phyloP scores from a whole-genome alignment of 2,888 invertebrate species.

The Perithous albicinctus region DNA sequence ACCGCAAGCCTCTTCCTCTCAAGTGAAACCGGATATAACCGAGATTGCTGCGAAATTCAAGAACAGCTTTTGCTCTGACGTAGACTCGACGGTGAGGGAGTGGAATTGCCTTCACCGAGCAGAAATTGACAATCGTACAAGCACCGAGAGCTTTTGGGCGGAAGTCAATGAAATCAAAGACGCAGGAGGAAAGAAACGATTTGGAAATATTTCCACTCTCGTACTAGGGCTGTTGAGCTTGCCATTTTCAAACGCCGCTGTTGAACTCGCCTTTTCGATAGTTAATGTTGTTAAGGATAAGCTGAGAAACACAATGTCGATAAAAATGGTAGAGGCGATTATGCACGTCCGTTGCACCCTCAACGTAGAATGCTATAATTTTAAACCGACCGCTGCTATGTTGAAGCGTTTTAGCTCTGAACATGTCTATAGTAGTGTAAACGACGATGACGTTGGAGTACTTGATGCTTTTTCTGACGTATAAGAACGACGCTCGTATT shows the following conservation, averaged over 20 bases:
- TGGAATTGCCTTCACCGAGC: slow-evolving; percentile 30
- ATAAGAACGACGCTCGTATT: neutral
- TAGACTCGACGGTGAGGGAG: neutral
- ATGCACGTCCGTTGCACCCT: no score
- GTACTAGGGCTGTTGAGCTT: slow-evolving; percentile 43
- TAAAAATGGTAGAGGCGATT: no score
- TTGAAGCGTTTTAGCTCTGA: no score
- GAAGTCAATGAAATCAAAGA: neutral
- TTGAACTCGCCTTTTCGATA: slow-evolving; percentile 37
- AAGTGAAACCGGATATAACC: slow-evolving; percentile 18
- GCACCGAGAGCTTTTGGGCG: neutral
- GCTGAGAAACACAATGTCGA: no score
- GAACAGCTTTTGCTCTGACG: slow-evolving; percentile 19
- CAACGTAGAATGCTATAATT: no score
- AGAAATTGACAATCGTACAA: neutral
- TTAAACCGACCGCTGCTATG: no score
- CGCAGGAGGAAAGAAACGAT: neutral
- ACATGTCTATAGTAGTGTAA: neutral
- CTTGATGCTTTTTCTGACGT: slow-evolving; percentile 10
- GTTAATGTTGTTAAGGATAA: no score
- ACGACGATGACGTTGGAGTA: slow-evolving; percentile 18
- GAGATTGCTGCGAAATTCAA: neutral
- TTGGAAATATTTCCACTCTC: slow-evolving; percentile 48
- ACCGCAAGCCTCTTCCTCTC: slow-evolving; percentile 21
- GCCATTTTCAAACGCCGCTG: slow-evolving; percentile 66